Percentiles rank a stretch among this genome's conserved stretches.
Evolutionary conservation across 1,140 invertebrate genomes (phyloP).

Genomic region (Aphelenchoides besseyi): DNA sequence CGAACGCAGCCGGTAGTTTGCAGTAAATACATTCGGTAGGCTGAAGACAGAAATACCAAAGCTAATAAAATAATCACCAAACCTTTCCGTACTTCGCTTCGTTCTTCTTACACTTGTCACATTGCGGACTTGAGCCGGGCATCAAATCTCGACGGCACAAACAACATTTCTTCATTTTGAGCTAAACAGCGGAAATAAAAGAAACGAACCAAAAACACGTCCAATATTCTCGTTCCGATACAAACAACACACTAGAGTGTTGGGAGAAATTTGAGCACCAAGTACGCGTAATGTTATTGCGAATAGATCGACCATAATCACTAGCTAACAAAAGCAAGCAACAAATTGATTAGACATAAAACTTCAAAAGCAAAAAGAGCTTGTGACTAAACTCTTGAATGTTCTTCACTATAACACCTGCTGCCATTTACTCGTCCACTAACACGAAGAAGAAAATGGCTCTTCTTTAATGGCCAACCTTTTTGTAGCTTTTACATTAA

Average conservation of each 20-base stretch:
- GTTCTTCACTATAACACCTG: too few relatives aligned
- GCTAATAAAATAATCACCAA: constrained; percentile 12
- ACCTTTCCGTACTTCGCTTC: constrained; percentile 49
- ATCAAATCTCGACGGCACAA: constrained; percentile 54
- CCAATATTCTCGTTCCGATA: background rate
- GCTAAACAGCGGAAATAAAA: constrained; percentile 1
- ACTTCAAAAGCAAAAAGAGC: too few relatives aligned
- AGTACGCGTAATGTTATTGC: too few relatives aligned
- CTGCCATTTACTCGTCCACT: too few relatives aligned
- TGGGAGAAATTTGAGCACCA: background rate
- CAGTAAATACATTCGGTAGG: constrained; percentile 44
- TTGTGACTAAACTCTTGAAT: too few relatives aligned
- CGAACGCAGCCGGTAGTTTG: constrained; percentile 41
- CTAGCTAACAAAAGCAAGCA: too few relatives aligned
- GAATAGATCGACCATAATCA: too few relatives aligned
- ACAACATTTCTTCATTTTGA: background rate
- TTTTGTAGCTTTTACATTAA: too few relatives aligned
- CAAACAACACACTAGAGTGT: background rate
- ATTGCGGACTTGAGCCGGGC: constrained; percentile 22
- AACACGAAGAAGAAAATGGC: too few relatives aligned
- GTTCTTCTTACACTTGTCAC: constrained; percentile 45
- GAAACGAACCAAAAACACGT: background rate
- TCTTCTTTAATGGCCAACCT: too few relatives aligned
- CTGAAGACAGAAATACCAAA: constrained; percentile 25
- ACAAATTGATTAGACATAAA: too few relatives aligned